These are phyloP conservation scores for Ascaphus truei DNA, from an alignment of 2,113 vertebrate species.

Conservation along the genomic window DNA sequence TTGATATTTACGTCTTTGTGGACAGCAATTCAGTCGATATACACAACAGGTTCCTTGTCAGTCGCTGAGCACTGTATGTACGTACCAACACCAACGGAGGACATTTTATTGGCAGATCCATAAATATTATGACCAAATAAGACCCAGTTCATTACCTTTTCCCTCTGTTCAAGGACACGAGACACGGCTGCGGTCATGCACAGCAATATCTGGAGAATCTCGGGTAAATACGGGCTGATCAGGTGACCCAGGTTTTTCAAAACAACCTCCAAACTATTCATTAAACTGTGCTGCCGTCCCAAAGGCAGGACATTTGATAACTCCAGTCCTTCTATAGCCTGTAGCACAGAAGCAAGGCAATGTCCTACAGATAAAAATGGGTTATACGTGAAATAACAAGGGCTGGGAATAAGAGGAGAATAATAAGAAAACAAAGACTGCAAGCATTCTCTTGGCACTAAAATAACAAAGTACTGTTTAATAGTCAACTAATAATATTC, in stretches of 20 bases:
- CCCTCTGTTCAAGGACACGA: constrained; percentile 71
- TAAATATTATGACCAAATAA: too few species aligned
- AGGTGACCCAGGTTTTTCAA: constrained; percentile 87
- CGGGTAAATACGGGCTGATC: constrained; percentile 76
- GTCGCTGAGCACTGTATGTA: too few species aligned
- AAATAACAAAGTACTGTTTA: neutral
- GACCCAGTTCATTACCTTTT: constrained; percentile 65
- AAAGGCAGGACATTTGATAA: constrained; percentile 77
- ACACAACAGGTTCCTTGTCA: too few species aligned
- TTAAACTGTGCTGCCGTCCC: constrained; percentile 85
- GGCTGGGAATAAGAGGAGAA: neutral
- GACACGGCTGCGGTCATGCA: constrained; percentile 78
- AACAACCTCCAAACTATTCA: constrained; percentile 81
- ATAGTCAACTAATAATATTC: too few species aligned
- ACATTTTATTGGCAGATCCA: too few species aligned
- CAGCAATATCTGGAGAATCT: constrained; percentile 87
- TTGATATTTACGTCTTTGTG: too few species aligned
- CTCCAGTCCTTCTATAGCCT: constrained; percentile 65
- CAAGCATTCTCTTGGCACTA: neutral
- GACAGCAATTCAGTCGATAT: too few species aligned
- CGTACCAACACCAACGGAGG: too few species aligned
- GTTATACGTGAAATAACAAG: neutral
- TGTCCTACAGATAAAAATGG: constrained; percentile 56
- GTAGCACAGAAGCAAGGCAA: constrained; percentile 76
- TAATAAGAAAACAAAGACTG: neutral